Percentiles rank a stretch among this genome's conserved stretches.
phyloP scores from a whole-genome alignment of 2,113 vertebrate species.

The Ptilorrhoa leucosticta region DNA sequence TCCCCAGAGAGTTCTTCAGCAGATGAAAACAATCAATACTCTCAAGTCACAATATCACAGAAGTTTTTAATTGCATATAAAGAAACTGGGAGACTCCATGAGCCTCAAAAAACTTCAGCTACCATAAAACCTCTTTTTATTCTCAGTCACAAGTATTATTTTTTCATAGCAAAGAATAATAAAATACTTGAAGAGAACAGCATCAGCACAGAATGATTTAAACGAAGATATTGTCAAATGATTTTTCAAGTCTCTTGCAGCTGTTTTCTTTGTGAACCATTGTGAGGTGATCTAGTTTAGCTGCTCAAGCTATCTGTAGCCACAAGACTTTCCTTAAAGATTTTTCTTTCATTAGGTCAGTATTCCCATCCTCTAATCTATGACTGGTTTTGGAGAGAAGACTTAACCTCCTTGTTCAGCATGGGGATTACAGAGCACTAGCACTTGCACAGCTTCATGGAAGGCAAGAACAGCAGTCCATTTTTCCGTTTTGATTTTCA shows the following conservation, averaged over 20 bases:
- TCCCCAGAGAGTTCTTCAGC: not conserved
- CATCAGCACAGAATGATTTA: not conserved
- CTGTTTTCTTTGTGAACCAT: not conserved
- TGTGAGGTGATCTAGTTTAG: not conserved
- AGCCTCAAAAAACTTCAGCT: not conserved
- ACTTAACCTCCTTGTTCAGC: not conserved
- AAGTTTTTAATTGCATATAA: not conserved
- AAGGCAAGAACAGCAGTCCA: not conserved
- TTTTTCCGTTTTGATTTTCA: not conserved
- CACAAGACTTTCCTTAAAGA: not conserved
- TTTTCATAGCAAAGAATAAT: not conserved
- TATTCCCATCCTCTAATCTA: not conserved
- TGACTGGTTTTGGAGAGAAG: not conserved
- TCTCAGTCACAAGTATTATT: not conserved
- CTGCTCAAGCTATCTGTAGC: not conserved
- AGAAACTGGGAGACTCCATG: not conserved
- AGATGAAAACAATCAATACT: not conserved
- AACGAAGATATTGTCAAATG: not conserved
- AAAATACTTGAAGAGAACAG: not conserved
- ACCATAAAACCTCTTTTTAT: not conserved
- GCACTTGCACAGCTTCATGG: not conserved
- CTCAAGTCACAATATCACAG: not conserved
- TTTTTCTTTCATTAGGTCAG: not conserved
- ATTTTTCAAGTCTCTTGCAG: not conserved
- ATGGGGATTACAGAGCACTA: not conserved